A percentile compares a stretch with the other conserved stretches of the same genome.
Conservation (phyloP, 2,888 invertebrate genomes). For the Zaprionus lineosus region DNA sequence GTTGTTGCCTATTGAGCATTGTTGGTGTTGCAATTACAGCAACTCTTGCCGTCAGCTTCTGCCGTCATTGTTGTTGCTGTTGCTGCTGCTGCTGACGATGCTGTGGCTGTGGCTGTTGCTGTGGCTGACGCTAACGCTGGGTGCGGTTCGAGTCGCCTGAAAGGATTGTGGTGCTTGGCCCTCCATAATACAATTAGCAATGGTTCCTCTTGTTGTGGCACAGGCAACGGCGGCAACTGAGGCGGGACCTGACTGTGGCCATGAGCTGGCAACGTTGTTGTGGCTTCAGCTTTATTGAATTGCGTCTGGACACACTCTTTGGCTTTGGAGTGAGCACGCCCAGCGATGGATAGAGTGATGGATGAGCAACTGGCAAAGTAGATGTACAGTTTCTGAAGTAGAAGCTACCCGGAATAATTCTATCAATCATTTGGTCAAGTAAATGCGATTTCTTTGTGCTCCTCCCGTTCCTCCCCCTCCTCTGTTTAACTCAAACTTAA, state of each 20-base stretch:
- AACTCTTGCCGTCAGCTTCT: slow-evolving; percentile 4
- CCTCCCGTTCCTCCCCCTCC: too few relatives aligned
- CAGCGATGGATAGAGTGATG: slow-evolving; percentile 37
- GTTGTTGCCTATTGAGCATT: slow-evolving; percentile 17
- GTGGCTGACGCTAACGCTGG: slow-evolving; percentile 6
- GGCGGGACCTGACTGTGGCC: slow-evolving; percentile 11
- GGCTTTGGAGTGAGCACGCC: not conserved
- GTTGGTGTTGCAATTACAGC: slow-evolving; percentile 27
- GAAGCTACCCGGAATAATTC: slow-evolving; percentile 11
- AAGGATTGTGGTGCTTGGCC: slow-evolving; percentile 56
- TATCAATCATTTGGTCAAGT: slow-evolving; percentile 40
- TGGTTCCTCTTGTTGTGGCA: slow-evolving; percentile 40
- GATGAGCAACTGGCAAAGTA: slow-evolving; percentile 40
- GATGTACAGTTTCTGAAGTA: not conserved
- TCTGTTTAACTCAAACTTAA: slow-evolving; percentile 37
- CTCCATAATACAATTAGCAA: slow-evolving; percentile 63
- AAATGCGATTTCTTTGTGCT: too few relatives aligned
- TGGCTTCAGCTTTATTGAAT: slow-evolving; percentile 54
- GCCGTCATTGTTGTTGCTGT: not conserved
- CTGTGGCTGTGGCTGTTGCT: slow-evolving; percentile 1
- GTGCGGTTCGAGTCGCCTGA: slow-evolving; percentile 43
- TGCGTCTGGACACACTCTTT: slow-evolving; percentile 26
- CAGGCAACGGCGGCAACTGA: not conserved
- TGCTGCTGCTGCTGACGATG: slow-evolving; percentile 23
- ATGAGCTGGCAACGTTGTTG: slow-evolving; percentile 34